These are phyloP conservation scores for Hippocampus kuda DNA, from an alignment of 2,797 vertebrate species.

Conservation along the genomic window DNA sequence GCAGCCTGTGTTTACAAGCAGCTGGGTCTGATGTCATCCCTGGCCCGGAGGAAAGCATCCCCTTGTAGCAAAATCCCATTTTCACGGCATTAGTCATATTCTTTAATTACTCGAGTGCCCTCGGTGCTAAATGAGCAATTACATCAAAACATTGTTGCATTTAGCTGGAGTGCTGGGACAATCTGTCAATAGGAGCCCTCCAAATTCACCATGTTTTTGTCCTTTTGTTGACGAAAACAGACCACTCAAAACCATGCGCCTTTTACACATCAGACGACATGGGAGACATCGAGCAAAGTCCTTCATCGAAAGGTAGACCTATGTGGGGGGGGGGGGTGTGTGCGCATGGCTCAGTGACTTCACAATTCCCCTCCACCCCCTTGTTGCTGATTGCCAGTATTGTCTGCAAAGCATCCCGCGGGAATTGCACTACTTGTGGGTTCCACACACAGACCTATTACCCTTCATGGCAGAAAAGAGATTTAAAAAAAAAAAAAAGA, in stretches of 20 bases:
- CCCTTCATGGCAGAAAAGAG: conserved; percentile 51
- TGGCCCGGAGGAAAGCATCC: conserved; percentile 36
- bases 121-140: conserved; percentile 49
- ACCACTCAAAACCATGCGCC: conserved; percentile 3
- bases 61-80: conserved; percentile 27
- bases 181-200: conserved; percentile 19
- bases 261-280: conserved; percentile 24
- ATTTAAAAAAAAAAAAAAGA: conserved; percentile 33
- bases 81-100: conserved; percentile 50
- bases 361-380: conserved; percentile 35
- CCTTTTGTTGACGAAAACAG: conserved; percentile 13
- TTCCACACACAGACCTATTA: conserved; percentile 51
- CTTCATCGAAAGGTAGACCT: conserved; percentile 24
- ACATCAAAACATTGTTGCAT: conserved; percentile 35
- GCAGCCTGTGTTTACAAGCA: conserved; percentile 27
- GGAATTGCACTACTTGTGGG: conserved; percentile 44
- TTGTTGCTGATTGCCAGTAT: conserved; percentile 47
- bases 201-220: conserved; percentile 4
- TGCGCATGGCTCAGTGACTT: conserved; percentile 44
- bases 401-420: conserved; percentile 51
- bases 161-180: conserved; percentile 21
- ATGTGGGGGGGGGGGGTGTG: conserved; percentile 31
- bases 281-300: conserved; percentile 20
- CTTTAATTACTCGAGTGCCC: conserved; percentile 49
- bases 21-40: conserved; percentile 36